Evolutionary conservation across 2,797 vertebrate species (phyloP), one percentile per base, ranked within the genome.

Genomic region (Ara ararauna): DNA sequence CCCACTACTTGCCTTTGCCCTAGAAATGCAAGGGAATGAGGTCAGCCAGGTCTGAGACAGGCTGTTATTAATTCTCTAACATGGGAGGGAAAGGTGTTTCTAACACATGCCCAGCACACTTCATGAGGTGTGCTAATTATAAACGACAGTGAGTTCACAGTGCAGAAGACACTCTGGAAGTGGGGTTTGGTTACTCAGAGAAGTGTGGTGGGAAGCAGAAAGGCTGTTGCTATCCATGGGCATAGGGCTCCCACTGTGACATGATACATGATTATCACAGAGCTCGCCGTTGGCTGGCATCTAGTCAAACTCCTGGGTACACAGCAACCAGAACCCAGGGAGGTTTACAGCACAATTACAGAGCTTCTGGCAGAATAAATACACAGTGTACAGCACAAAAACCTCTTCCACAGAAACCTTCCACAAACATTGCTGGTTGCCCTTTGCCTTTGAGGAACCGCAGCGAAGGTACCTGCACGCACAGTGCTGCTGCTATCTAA

Each of bases 401-500:
- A 45, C 18, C 71, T 65, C 75, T 47, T 17, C 6, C 18, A 54
- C 3, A 54, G 78, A 58, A 76, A 27, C 26, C 76, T 68, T 64
- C 81, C 81, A 44, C 36, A 36, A 68, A 81, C 26, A 29, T 30
- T 53, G 74, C 44, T 48, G 19, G 60, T 10, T 3, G 9, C 64
- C 71, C 76, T 76, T 82, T 26, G n/a, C 42, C 2, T 1, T 14
- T 0, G 0, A 42, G 47, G 10, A 29, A 11, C 30, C 0, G 4
- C 71, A 2, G 27, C 11, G 3, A 16, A 91, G 42, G 19, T n/a
- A 13, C 22, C 48, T 72, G 90, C 53, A 26, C 11, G 6, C 44
- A 24, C 68, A 60, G 48, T 74, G 15, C 27, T 36, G 2, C 64
- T 62, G 58, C 64, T 1, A 7, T 22, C 61, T 1, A 7, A 38